These are phyloP conservation scores for Anhinga anhinga DNA, from an alignment of 2,113 vertebrate species.

Conservation along the genomic window DNA sequence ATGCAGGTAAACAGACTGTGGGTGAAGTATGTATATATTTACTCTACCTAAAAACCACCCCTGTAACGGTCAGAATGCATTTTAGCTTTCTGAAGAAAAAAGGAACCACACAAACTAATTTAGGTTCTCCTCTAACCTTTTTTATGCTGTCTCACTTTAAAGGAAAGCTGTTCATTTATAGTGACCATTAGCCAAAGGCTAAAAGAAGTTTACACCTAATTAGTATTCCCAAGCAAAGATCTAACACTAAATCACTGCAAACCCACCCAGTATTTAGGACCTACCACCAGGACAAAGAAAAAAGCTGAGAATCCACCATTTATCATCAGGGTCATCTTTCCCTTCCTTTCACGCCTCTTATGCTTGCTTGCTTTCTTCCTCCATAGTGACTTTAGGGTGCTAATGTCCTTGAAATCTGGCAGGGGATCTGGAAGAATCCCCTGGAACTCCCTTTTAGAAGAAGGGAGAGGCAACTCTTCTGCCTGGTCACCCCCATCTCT, in stretches of 20 bases:
- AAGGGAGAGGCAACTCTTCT: neutral
- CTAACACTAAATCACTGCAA: constrained; percentile 13
- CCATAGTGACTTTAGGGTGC: neutral
- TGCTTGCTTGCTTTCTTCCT: neutral
- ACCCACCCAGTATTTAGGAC: neutral
- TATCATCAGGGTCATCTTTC: neutral
- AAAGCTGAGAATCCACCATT: neutral
- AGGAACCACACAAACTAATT: neutral
- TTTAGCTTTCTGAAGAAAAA: constrained; percentile 16
- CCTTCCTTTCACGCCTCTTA: neutral
- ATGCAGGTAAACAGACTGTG: constrained; percentile 7
- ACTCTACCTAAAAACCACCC: constrained; percentile 12
- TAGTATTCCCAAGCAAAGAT: neutral
- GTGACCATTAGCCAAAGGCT: constrained; percentile 26
- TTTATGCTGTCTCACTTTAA: neutral
- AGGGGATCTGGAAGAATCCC: neutral
- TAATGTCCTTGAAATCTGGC: neutral
- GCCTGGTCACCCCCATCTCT: neutral
- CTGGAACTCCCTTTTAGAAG: neutral
- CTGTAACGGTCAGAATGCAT: neutral
- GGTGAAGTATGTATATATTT: neutral
- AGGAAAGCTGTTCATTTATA: constrained; percentile 17
- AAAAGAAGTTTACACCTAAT: constrained; percentile 26
- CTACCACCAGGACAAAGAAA: neutral
- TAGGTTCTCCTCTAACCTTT: neutral